Evolutionary conservation across 2,888 invertebrate species (phyloP).

Genomic region (Ormyrus nitidulus): DNA sequence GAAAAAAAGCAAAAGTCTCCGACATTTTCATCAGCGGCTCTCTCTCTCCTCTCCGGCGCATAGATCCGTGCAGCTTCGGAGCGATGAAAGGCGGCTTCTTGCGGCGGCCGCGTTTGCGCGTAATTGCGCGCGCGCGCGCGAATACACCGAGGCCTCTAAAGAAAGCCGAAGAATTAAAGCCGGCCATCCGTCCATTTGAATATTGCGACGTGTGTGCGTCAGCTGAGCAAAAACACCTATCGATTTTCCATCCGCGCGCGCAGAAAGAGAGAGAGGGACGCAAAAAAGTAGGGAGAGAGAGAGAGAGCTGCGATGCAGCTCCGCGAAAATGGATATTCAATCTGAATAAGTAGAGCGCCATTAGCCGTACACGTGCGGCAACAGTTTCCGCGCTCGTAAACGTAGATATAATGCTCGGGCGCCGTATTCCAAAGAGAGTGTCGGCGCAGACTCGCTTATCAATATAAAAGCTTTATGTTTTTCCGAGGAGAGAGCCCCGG

Average conservation of each 20-base stretch:
- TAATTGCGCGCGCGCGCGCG: no score
- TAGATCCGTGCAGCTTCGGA: no score
- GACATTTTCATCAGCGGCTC: no score
- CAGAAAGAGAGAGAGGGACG: not conserved
- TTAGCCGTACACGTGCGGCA: no score
- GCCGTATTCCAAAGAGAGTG: not conserved
- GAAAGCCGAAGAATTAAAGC: no score
- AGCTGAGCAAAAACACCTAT: conserved; percentile 33
- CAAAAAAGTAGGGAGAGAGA: not conserved
- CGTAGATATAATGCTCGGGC: not conserved
- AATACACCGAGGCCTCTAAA: no score
- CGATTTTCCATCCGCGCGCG: conserved; percentile 36
- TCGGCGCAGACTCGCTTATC: conserved; percentile 21
- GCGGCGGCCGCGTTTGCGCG: no score
- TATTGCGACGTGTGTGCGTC: conserved; percentile 8
- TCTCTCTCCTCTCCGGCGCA: no score
- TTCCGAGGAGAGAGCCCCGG: no score
- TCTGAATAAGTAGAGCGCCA: conserved; percentile 4
- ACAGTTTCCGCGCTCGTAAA: no score
- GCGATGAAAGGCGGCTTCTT: no score
- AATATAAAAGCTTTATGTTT: conserved; percentile 26
- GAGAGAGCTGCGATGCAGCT: not conserved
- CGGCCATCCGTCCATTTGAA: conserved; percentile 31
- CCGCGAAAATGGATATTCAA: conserved; percentile 40
- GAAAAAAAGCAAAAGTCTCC: no score